Evolutionary conservation across 2,113 vertebrate genomes (phyloP).

Genomic region (Corvus hawaiiensis): DNA sequence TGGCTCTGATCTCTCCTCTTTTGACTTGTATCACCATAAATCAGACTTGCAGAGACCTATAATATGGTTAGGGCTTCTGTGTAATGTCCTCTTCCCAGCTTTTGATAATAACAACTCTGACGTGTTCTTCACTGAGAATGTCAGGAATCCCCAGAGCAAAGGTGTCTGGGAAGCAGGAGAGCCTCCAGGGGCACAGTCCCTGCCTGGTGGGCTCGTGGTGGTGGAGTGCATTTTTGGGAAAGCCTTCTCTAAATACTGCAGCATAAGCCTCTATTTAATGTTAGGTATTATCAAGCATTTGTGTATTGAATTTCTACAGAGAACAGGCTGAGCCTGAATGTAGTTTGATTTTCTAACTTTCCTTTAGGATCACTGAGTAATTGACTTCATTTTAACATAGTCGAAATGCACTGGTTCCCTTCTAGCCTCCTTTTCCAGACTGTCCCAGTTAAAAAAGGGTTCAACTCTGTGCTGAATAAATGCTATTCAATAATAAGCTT

Average conservation of each 20-base stretch:
- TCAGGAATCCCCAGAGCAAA: neutral
- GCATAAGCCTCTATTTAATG: neutral
- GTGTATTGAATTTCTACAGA: neutral
- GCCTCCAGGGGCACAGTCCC: fast-evolving
- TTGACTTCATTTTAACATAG: neutral
- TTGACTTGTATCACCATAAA: neutral
- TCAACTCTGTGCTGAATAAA: neutral
- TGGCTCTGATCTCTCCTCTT: neutral
- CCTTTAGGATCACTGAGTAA: neutral
- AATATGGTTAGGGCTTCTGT: neutral
- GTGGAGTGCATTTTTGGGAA: neutral
- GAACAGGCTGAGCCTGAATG: neutral
- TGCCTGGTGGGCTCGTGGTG: neutral
- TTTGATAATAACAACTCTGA: neutral
- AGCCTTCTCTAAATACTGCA: neutral
- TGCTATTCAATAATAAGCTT: neutral
- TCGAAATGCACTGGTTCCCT: neutral
- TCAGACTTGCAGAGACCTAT: neutral
- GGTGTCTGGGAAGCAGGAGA: neutral
- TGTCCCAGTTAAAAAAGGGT: neutral
- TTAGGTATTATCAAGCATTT: neutral
- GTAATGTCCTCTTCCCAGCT: neutral
- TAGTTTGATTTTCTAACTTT: neutral
- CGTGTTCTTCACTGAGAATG: neutral
- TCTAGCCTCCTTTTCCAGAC: neutral